These are phyloP conservation scores for Apodemus agrarius DNA, from an alignment of 2,797 vertebrate genomes.

Conservation along the genomic window DNA sequence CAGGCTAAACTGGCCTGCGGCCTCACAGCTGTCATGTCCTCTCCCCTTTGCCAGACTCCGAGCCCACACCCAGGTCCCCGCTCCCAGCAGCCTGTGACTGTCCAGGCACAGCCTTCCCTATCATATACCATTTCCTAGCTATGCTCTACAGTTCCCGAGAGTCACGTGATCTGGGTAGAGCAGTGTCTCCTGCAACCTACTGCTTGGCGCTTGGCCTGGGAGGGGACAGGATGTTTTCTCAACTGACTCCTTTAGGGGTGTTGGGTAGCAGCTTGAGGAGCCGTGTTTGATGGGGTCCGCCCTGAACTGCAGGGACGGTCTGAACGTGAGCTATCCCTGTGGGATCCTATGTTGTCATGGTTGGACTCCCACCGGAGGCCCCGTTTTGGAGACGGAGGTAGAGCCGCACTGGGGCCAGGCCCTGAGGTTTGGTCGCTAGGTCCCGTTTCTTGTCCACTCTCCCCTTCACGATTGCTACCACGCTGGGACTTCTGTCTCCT, in stretches of 20 bases:
- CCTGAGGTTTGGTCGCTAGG: background rate
- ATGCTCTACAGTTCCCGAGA: background rate
- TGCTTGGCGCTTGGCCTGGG: no score
- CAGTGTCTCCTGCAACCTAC: background rate
- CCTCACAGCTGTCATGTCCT: background rate
- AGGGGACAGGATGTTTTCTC: background rate
- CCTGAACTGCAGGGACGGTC: no score
- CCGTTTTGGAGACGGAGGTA: background rate
- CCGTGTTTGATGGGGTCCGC: background rate
- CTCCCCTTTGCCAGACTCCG: background rate
- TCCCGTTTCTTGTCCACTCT: background rate
- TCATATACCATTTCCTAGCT: slow-evolving; percentile 13
- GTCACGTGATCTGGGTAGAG: background rate
- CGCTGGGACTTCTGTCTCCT: background rate
- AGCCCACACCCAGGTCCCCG: slow-evolving; percentile 25
- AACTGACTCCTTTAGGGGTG: background rate
- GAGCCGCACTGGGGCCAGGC: no score
- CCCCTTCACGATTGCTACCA: background rate
- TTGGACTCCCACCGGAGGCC: no score
- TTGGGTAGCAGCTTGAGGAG: background rate
- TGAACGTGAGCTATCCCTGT: background rate
- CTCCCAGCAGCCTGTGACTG: background rate
- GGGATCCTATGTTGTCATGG: no score
- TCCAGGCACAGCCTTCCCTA: background rate
- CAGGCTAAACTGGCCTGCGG: background rate